Evolutionary conservation across 2,888 invertebrate species (phyloP).

Genomic region (Acanthococcus lagerstroemiae): DNA sequence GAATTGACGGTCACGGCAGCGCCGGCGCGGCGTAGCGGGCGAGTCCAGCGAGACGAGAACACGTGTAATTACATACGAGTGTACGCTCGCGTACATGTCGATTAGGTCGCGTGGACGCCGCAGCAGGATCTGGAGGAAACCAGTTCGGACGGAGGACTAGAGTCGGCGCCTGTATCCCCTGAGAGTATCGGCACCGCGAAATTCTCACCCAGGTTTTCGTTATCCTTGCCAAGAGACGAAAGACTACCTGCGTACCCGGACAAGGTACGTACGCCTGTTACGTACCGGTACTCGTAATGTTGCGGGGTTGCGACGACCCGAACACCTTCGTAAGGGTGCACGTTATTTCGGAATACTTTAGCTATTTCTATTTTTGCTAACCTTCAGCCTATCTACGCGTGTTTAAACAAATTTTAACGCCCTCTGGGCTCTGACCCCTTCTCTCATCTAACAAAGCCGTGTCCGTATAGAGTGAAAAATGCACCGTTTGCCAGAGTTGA

Average conservation of each 20-base stretch:
- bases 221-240: slow-evolving; percentile 61
- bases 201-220: slow-evolving; percentile 51
- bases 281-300: no score
- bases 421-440: no score
- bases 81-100: background rate
- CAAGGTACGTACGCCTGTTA: slow-evolving; percentile 34
- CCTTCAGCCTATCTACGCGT: no score
- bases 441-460: background rate
- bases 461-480: background rate
- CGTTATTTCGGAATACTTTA: no score
- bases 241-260: slow-evolving; percentile 40
- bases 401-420: no score
- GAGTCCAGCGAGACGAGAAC: background rate
- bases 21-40: background rate
- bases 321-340: no score
- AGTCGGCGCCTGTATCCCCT: slow-evolving; percentile 37
- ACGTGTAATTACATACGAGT: slow-evolving; percentile 3
- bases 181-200: slow-evolving; percentile 42
- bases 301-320: no score
- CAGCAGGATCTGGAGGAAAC: slow-evolving; percentile 70
- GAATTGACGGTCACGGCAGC: background rate
- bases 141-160: slow-evolving; percentile 46
- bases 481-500: no score
- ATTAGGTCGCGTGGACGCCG: slow-evolving; percentile 59
- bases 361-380: no score